These are phyloP conservation scores for Drosophila sordidapex DNA, from an alignment of 2,888 invertebrate species.

Conservation along the genomic window DNA sequence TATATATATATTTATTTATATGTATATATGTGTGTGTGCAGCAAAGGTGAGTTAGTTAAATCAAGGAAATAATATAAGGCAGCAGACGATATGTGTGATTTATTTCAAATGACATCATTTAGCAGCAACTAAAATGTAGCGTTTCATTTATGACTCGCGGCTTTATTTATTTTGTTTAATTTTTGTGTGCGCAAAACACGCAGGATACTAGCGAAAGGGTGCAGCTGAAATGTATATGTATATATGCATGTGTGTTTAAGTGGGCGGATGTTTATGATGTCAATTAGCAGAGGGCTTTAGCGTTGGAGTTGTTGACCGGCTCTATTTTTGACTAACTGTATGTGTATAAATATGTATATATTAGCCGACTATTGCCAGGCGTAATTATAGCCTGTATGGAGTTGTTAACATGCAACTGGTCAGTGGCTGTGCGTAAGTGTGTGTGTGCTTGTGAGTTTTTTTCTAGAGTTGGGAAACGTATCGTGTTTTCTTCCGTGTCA, in stretches of 20 bases:
- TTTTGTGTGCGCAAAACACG: slow-evolving; percentile 64
- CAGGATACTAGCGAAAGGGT: slow-evolving; percentile 51
- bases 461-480: slow-evolving; percentile 9
- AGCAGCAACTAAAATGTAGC: slow-evolving; percentile 51
- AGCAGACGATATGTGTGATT: slow-evolving; percentile 40
- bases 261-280: slow-evolving; percentile 18
- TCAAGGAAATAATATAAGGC: slow-evolving; percentile 24
- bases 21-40: neutral
- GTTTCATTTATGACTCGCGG: slow-evolving; percentile 41
- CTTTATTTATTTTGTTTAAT: slow-evolving; percentile 67
- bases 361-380: slow-evolving; percentile 32
- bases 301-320: slow-evolving; percentile 59
- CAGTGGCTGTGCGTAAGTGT: slow-evolving; percentile 20
- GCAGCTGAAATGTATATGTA: neutral
- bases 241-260: slow-evolving; percentile 10
- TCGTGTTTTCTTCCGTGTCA: neutral
- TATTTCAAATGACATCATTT: slow-evolving; percentile 73
- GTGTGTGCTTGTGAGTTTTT: neutral
- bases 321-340: slow-evolving; percentile 54
- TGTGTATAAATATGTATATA: slow-evolving; percentile 32
- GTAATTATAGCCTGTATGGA: slow-evolving; percentile 58
- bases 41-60: slow-evolving; percentile 33
- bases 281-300: slow-evolving; percentile 24
- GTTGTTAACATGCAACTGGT: slow-evolving; percentile 70
- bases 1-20: neutral